Base-by-base conservation (phyloP, 1,140 invertebrate species). In the Sarcophaga bullata region DNA sequence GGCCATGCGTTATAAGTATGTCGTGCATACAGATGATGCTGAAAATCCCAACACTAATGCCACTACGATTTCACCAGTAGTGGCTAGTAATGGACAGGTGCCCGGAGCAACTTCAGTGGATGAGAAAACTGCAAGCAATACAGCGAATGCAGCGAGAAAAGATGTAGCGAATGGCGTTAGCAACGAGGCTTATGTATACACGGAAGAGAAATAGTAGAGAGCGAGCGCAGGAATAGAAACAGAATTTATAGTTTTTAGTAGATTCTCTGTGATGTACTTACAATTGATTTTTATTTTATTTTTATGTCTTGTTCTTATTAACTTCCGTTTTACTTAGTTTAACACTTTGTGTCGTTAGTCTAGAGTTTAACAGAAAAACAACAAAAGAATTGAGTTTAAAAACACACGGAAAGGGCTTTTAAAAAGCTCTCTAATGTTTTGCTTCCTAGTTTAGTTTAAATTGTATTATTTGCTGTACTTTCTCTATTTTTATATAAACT, bases 1-100 rank as follows among this genome's bases (percentile, higher is more conserved):
- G 92, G 94, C 95, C 0, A 91, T 92, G 82, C 91, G 91, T 81
- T 96, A 95, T 87, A 93, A 93, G 85, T 95, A 96, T 85, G 91
- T 92, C 0, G 87, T 92, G 8, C 83, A 88, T 3, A 85, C 82
- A 13, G 90, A 90, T 48, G 83, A 84, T 81, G 17, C 81, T 2
- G 83, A 84, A 46, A 46, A 17, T 7, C 62, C 48, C n/a, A 48
- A 82, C 13, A 49, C 73, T 3, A 50, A 37, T 37, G 25, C 58
- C 58, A 52, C 58, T 17, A 80, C 58, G n/a, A 81, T 62, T 13
- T 73, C 50, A 81, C 47, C 76, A 25, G 50, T 52, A 19, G 49
- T 49, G 5, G 19, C n/a, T 19, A 47, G 17, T 19, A 50, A 48
- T 48, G n/a, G 8, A 8, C 11, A 15, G 2, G 6, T 37, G 25